Evolutionary conservation across 2,113 vertebrate genomes (phyloP).

Genomic region (Plotosus lineatus): DNA sequence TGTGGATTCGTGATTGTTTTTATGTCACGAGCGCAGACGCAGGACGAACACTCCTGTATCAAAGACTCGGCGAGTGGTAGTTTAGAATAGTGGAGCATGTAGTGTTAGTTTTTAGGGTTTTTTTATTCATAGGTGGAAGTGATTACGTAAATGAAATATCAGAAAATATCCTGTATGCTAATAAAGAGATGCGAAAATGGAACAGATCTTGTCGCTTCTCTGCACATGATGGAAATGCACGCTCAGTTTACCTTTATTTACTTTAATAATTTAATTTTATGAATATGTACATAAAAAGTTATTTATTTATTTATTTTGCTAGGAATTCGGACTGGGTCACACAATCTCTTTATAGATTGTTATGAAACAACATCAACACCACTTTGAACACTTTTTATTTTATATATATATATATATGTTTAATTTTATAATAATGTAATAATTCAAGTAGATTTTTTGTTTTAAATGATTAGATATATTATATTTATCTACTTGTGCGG

Average conservation of each 20-base stretch:
- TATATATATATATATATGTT: too few species aligned
- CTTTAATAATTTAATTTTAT: not conserved
- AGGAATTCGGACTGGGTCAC: not conserved
- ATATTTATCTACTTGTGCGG: too few species aligned
- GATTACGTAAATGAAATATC: not conserved
- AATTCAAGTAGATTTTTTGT: too few species aligned
- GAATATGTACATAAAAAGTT: not conserved
- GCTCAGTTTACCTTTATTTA: not conserved
- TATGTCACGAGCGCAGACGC: slow-evolving; percentile 57
- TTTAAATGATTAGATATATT: too few species aligned
- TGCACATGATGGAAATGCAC: not conserved
- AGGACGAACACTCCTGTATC: slow-evolving; percentile 44
- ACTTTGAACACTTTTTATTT: not conserved
- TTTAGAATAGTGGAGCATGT: not conserved
- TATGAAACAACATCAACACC: not conserved
- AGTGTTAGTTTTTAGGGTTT: not conserved
- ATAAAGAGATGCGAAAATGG: not conserved
- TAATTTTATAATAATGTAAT: too few species aligned
- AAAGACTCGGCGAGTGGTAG: slow-evolving; percentile 4
- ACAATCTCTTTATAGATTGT: not conserved
- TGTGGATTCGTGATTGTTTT: slow-evolving; percentile 75
- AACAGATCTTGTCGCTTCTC: not conserved
- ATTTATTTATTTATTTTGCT: not conserved
- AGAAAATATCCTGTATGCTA: not conserved
- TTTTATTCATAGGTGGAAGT: not conserved